Base-by-base conservation (phyloP, 2,797 vertebrate species). In the Neosilurus hyrtlii region DNA sequence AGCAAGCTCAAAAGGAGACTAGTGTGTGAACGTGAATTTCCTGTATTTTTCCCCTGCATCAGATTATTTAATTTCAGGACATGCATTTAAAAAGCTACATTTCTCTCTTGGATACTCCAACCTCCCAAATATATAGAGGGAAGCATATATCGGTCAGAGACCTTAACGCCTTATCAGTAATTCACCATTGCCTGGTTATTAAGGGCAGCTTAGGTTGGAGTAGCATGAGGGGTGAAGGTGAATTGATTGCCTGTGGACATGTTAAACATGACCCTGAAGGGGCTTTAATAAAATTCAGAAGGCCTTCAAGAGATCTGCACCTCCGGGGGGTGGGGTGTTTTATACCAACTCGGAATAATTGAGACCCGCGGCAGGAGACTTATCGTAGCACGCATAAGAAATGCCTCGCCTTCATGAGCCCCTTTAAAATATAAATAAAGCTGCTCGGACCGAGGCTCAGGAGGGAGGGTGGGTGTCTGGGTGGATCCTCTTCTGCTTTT, bases 231-330 rank as follows among this genome's bases (percentile, higher is more conserved):
- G 94, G 95, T 94, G 94, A 93, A 94, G 94, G 94, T 95, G 94
- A 94, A 95, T 94, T 94, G 94, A 94, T 95, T 95, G 95, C 95
- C 95, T 95, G 94, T 94, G 94, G 95, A 95, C 94, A 95, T 95
- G 94, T 95, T 95, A 95, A 95, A 95, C 95, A 95, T 95, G 94
- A 95, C 95, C 94, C 94, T 94, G 92, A 92, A 88, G 84, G 92
- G 89, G 92, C 92, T 95, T 94, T 95, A 95, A 95, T 95, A 95
- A 95, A 94, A 94, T 94, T 95, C 93, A 90, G 91, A 94, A 93
- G 92, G 92, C 93, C 92, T 74, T 91, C 74, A 84, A 92, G 93
- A 93, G 93, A 93, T 93, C 91, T 88, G 90, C 90, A 91, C 92
- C 91, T 82, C 59, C 80, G 20, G 80, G 59, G 80, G 70, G 72